Conservation (phyloP, 1,140 invertebrate species). For the Parapsyche elsis region DNA sequence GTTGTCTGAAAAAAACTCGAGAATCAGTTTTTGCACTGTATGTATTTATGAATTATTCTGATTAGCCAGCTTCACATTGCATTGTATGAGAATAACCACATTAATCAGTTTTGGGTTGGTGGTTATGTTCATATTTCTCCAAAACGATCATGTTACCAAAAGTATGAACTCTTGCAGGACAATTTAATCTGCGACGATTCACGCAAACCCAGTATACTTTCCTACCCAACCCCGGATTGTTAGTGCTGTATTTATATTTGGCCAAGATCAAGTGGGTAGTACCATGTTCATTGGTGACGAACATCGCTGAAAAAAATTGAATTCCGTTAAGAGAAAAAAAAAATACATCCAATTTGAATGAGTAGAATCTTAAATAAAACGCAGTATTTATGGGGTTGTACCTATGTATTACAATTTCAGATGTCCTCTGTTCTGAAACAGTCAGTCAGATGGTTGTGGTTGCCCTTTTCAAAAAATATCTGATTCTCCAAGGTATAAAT, state of each 20-base stretch:
- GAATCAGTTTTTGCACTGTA: too few species aligned
- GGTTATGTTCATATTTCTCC: conserved; percentile 17
- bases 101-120: too few species aligned
- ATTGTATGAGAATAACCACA: too few species aligned
- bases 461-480: conserved; percentile 17
- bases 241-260: neutral
- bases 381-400: too few species aligned
- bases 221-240: neutral
- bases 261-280: neutral
- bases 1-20: too few species aligned
- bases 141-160: neutral
- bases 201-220: conserved; percentile 56
- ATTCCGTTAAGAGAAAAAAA: neutral
- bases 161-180: conserved; percentile 12
- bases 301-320: neutral
- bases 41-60: too few species aligned
- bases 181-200: conserved; percentile 40
- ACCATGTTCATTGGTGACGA: neutral
- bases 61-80: too few species aligned
- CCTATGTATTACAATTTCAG: too few species aligned
- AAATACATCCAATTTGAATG: neutral
- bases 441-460: conserved; percentile 11
- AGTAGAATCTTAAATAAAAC: neutral
- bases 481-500: neutral
- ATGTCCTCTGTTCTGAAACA: too few species aligned